Conservation (phyloP, 2,797 vertebrate species). For the Acanthurus tractus region DNA sequence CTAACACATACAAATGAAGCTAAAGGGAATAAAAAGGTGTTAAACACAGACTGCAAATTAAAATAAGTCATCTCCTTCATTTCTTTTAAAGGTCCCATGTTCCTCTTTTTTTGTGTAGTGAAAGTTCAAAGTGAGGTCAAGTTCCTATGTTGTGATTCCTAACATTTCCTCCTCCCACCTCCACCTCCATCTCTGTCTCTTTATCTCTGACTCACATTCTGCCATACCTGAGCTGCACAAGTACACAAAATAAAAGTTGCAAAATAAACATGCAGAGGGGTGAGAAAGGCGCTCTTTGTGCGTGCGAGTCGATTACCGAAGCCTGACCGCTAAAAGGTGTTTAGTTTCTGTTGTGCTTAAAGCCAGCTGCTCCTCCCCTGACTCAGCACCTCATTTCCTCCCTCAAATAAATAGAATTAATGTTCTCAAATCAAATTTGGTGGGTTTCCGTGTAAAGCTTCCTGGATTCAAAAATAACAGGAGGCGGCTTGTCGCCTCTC, state of each 20-base stretch:
- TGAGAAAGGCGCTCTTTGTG: conserved; percentile 72
- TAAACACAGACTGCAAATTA: background rate
- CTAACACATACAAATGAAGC: background rate
- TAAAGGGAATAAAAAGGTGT: background rate
- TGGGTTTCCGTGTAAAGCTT: conserved; percentile 62
- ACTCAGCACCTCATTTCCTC: conserved; percentile 78
- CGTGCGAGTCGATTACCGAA: conserved; percentile 59
- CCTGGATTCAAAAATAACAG: conserved; percentile 74
- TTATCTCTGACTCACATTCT: conserved; percentile 40
- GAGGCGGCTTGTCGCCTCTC: conserved; percentile 53
- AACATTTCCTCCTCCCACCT: conserved; percentile 54
- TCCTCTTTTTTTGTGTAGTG: conserved; percentile 26
- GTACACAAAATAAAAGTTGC: conserved; percentile 67
- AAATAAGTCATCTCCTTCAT: background rate
- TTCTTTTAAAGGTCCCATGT: conserved; percentile 20
- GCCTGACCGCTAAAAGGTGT: conserved; percentile 64
- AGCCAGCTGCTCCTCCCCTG: conserved; percentile 69
- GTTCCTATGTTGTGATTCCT: conserved; percentile 69
- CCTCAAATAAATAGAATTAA: conserved; percentile 79
- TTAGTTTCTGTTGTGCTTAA: conserved; percentile 74
- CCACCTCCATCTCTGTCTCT: conserved; percentile 36
- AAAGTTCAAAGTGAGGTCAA: conserved; percentile 78
- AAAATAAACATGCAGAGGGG: conserved; percentile 64
- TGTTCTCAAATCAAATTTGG: conserved; percentile 76
- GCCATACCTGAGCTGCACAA: conserved; percentile 63